Base-by-base conservation (phyloP, 2,113 vertebrate species). In the Corythornis cristatus region DNA sequence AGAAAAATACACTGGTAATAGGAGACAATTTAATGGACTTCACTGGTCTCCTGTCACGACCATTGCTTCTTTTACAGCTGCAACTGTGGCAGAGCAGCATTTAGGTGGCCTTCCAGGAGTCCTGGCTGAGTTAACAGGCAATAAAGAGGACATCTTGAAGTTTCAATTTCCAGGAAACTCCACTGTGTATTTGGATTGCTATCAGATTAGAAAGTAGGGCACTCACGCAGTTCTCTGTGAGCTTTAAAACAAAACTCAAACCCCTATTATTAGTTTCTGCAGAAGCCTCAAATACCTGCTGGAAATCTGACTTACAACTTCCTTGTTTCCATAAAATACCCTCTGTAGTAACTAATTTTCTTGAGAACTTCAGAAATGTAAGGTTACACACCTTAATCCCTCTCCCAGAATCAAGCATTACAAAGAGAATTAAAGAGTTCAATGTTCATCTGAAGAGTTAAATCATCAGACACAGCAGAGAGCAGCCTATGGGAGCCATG, bases 121-220 rank as follows among this genome's bases (percentile, higher is more conserved):
- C 68, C 80, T 83, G 91, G 79, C 89, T 95, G 81, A 93, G 89
- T 88, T 91, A 93, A 89, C 60, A 88, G 78, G 80, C 89, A 93
- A 93, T 94, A 91, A 92, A 93, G 60, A 93, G 75, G 95, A 91
- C 95, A 95, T 93, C 87, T 73, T 95, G 91, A 96, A 89, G 91
- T 70, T 94, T 93, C 91, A 95, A 93, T 95, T 95, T 93, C 82
- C 93, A 93, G 76, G 85, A 88, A 93, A 93, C 89, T 95, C 94
- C 91, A 89, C 84, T 86, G 91, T 93, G 91, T 93, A 83, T 91
- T 86, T 93, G 93, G 91, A 96, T 95, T 77, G 92, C 90, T 96
- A 89, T 91, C 79, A 83, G 89, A 93, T 96, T 86, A 95, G 89
- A 88, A 96, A 96, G 75, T 92, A 89, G 94, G 94, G 89, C 85